A percentile compares a stretch with the other conserved stretches of the same genome.
Conservation (phyloP, 2,113 vertebrate species). For the Riparia riparia region DNA sequence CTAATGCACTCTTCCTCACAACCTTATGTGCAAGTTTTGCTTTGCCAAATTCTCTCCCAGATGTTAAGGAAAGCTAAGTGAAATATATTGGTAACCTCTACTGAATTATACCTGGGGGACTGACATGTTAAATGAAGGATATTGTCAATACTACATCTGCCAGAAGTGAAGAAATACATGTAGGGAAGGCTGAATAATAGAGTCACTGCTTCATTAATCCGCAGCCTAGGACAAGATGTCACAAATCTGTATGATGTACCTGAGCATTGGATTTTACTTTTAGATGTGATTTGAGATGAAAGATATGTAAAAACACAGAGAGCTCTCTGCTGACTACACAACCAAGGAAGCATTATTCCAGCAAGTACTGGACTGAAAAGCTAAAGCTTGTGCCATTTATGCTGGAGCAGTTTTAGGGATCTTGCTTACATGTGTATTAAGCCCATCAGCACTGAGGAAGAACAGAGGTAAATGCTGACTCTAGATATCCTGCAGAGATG, state of each 20-base stretch:
- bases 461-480: not conserved
- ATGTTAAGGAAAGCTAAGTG: not conserved
- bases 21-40: not conserved
- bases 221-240: slow-evolving; percentile 15
- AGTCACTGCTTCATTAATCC: slow-evolving; percentile 39
- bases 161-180: slow-evolving; percentile 46
- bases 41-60: not conserved
- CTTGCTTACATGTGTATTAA: slow-evolving; percentile 13
- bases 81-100: slow-evolving; percentile 10
- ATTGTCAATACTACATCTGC: slow-evolving; percentile 33
- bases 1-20: not conserved
- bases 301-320: not conserved
- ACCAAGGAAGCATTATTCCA: slow-evolving; percentile 7
- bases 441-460: not conserved
- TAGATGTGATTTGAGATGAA: slow-evolving; percentile 31
- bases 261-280: slow-evolving; percentile 40
- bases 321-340: slow-evolving; percentile 32
- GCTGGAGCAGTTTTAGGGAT: not conserved
- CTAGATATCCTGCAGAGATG: not conserved
- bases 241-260: slow-evolving; percentile 43
- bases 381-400: not conserved
- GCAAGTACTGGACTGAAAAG: not conserved
- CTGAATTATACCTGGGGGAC: slow-evolving; percentile 1
- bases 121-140: slow-evolving; percentile 34
- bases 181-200: slow-evolving; percentile 12